Base-by-base conservation (phyloP, 2,888 invertebrate genomes). In the Hemistola chrysoprasaria region DNA sequence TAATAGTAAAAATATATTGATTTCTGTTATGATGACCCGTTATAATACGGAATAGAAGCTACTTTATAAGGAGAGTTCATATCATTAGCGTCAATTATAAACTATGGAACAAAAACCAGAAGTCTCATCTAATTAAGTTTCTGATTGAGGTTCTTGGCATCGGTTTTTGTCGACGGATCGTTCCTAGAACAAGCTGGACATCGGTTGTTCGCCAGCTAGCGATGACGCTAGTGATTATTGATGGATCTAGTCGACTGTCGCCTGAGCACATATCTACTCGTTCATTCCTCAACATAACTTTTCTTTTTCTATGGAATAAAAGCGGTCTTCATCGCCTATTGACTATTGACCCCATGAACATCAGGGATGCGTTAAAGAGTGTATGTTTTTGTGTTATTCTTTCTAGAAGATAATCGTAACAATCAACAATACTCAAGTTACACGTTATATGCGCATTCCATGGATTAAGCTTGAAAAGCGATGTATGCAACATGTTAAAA, bases 201-300 rank as follows among this genome's bases (percentile, higher is more conserved):
- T 44, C 32, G 22, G 28, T 16, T 11, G 37, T 34, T 28, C 11
- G 28, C 20, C 2, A 11, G 9, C 25, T 16, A 30, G 23, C 26
- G 31, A 40, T n/a, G n/a, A n/a, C n/a, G n/a, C n/a, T 31, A 33
- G 34, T 11, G 38, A 39, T 34, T 37, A 48, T 43, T 46, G 41
- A 46, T 50, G 11, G 29, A 48, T 41, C 47, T 35, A 41, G 41
- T 46, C 40, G 41, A 40, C 31, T 30, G 35, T 27, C 11, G 30
- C 11, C 22, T 37, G 16, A 8, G 35, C 28, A 37, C 10, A 42
- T n/a, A 22, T 37, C 34, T 29, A 34, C 36, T 51, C 40, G 46
- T 62, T 58, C 62, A 61, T 60, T 51, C 57, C 53, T 63, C 61
- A 65, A 65, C 54, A 59, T n/a, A n/a, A n/a, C n/a, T n/a, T n/a